Conservation (phyloP, 2,113 vertebrate species). For the Crotalus tigris region DNA sequence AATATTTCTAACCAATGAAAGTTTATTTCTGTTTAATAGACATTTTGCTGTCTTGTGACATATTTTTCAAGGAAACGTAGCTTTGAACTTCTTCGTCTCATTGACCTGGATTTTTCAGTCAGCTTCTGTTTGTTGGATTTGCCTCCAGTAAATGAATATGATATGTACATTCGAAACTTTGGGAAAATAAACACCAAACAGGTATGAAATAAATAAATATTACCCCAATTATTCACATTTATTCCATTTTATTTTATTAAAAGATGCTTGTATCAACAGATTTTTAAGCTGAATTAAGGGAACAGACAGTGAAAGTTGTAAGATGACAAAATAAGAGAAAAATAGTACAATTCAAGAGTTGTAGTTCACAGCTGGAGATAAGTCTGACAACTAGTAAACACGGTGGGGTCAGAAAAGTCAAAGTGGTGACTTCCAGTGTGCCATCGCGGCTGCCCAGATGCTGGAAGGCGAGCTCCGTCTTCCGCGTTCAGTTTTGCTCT, state of each 20-base stretch:
- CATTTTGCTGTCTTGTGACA: conserved; percentile 38
- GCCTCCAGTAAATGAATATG: conserved; percentile 90
- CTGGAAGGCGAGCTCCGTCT: too few species aligned
- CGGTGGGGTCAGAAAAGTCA: neutral
- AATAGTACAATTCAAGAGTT: neutral
- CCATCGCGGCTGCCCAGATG: too few species aligned
- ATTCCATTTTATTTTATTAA: conserved; percentile 7
- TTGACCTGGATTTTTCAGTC: conserved; percentile 90
- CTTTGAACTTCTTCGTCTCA: conserved; percentile 82
- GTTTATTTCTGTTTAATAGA: conserved; percentile 8
- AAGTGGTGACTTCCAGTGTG: neutral
- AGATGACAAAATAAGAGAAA: neutral
- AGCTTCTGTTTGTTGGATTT: conserved; percentile 85
- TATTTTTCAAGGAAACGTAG: conserved; percentile 78
- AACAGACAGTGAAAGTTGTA: neutral
- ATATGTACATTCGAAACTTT: conserved; percentile 93
- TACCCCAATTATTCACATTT: conserved; percentile 5
- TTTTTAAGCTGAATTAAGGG: neutral
- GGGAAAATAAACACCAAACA: conserved; percentile 90
- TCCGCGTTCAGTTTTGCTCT: too few species aligned
- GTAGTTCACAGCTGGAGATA: neutral
- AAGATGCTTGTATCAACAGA: neutral
- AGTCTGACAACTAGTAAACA: neutral
- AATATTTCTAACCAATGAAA: conserved; percentile 7
- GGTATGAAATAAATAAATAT: conserved; percentile 63